Percentiles rank a stretch among this genome's conserved stretches.
Conservation (phyloP, 64 coral and sea anemone genomes). For the Stichodactyla helianthus region DNA sequence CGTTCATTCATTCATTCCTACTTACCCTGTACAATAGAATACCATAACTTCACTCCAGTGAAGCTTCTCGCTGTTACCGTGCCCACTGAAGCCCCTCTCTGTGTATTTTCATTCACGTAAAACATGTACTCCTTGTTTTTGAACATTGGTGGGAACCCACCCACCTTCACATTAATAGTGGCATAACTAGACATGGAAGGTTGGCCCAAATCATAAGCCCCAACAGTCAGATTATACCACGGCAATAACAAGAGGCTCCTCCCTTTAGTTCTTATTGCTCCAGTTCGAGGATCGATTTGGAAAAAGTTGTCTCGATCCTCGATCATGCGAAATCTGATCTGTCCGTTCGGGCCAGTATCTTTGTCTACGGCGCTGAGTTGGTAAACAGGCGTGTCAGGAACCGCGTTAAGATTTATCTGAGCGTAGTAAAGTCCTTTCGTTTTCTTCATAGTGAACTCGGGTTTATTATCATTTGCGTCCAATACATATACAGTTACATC, state of each 20-base stretch:
- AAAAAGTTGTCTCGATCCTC: slow-evolving; percentile 41
- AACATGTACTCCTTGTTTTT: slow-evolving; percentile 60
- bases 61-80: slow-evolving; percentile 57
- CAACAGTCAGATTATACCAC: slow-evolving; percentile 76
- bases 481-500: slow-evolving; percentile 46
- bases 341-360: slow-evolving; percentile 60
- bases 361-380: slow-evolving; percentile 53
- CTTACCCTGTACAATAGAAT: slow-evolving; percentile 70
- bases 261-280: slow-evolving; percentile 54
- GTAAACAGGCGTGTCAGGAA: slow-evolving; percentile 54
- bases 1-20: not conserved
- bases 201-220: slow-evolving; percentile 57
- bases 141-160: slow-evolving; percentile 62
- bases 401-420: slow-evolving; percentile 63
- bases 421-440: slow-evolving; percentile 37
- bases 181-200: slow-evolving; percentile 16
- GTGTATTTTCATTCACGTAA: slow-evolving; percentile 67
- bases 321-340: slow-evolving; percentile 51
- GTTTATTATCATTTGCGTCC: slow-evolving; percentile 87
- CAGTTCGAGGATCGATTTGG: slow-evolving; percentile 56
- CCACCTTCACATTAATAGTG: slow-evolving; percentile 52
- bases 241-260: slow-evolving; percentile 36
- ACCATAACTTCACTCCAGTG: slow-evolving; percentile 62
- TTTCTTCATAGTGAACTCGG: slow-evolving; percentile 62
- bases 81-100: slow-evolving; percentile 53